These are phyloP conservation scores for Scomberomorus guttatus DNA, from an alignment of 2,797 vertebrate genomes.

Conservation along the genomic window DNA sequence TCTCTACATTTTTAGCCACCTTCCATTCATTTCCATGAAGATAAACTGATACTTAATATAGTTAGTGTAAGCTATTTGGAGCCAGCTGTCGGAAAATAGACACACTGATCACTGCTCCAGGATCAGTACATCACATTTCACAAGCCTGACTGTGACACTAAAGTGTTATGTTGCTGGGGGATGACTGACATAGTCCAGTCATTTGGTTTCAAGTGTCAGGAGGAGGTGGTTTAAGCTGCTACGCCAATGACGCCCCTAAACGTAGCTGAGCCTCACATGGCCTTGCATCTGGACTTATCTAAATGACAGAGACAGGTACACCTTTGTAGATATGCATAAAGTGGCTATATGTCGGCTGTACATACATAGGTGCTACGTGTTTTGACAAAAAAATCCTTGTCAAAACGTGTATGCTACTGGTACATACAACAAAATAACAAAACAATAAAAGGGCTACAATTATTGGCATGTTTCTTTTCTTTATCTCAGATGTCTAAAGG, in stretches of 20 bases:
- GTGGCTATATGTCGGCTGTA: background rate
- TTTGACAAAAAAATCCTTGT: no score
- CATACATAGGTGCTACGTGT: no score
- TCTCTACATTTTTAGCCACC: constrained; percentile 20
- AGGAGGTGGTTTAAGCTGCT: constrained; percentile 9
- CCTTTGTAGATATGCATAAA: background rate
- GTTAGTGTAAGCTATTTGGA: constrained; percentile 56
- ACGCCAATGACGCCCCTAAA: background rate
- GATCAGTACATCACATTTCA: constrained; percentile 60
- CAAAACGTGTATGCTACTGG: no score
- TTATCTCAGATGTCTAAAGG: constrained; percentile 86
- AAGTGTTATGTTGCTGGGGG: constrained; percentile 42
- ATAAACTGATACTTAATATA: constrained; percentile 60
- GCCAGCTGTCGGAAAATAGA: constrained; percentile 76
- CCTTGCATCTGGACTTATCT: constrained; percentile 16
- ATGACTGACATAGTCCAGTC: constrained; percentile 20
- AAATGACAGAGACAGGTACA: constrained; percentile 13
- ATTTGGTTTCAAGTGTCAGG: constrained; percentile 39
- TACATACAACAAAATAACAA: background rate
- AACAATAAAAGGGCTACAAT: background rate
- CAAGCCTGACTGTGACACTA: constrained; percentile 38
- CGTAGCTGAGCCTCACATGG: constrained; percentile 12
- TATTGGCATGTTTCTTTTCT: constrained; percentile 9
- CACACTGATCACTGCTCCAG: constrained; percentile 46
- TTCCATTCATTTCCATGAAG: constrained; percentile 51